phyloP scores from a whole-genome alignment of 2,888 invertebrate genomes.

The Tillus elongatus region DNA sequence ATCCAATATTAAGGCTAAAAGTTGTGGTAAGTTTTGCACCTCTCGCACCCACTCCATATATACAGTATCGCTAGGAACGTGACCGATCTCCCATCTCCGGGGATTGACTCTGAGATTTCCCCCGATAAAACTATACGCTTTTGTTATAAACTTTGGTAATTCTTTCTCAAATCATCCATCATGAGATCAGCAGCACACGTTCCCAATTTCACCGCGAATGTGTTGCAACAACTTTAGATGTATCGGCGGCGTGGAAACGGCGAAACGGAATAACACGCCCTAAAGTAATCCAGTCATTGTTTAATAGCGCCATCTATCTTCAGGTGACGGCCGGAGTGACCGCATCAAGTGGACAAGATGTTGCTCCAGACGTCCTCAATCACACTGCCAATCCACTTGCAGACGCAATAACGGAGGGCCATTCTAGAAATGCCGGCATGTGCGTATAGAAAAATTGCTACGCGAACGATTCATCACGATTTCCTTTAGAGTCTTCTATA shows the following conservation, averaged over 20 bases:
- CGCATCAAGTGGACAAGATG: conserved; percentile 4
- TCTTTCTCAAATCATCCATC: conserved; percentile 43
- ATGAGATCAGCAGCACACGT: conserved; percentile 39
- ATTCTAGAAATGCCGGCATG: too few species aligned
- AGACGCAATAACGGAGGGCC: too few species aligned
- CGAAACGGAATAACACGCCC: conserved; percentile 4
- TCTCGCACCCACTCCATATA: conserved; percentile 21
- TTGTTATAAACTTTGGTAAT: conserved; percentile 44
- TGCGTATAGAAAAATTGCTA: too few species aligned
- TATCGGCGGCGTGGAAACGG: not conserved
- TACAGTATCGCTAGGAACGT: conserved; percentile 40
- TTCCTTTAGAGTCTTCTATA: too few species aligned
- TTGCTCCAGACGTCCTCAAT: too few species aligned
- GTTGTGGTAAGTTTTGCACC: conserved; percentile 18
- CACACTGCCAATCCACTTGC: too few species aligned
- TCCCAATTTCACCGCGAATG: conserved; percentile 31
- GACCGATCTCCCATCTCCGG: conserved; percentile 49
- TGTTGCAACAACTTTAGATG: conserved; percentile 19
- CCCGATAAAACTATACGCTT: conserved; percentile 51
- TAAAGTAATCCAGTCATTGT: conserved; percentile 2
- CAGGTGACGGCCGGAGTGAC: conserved; percentile 1
- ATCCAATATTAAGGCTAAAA: conserved; percentile 17
- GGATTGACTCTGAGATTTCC: conserved; percentile 48
- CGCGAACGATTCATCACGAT: too few species aligned
- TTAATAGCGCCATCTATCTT: conserved; percentile 3